Evolutionary conservation across 2,797 vertebrate genomes (phyloP), one percentile per base, ranked within the genome.

Genomic region (Siniperca scherzeri): DNA sequence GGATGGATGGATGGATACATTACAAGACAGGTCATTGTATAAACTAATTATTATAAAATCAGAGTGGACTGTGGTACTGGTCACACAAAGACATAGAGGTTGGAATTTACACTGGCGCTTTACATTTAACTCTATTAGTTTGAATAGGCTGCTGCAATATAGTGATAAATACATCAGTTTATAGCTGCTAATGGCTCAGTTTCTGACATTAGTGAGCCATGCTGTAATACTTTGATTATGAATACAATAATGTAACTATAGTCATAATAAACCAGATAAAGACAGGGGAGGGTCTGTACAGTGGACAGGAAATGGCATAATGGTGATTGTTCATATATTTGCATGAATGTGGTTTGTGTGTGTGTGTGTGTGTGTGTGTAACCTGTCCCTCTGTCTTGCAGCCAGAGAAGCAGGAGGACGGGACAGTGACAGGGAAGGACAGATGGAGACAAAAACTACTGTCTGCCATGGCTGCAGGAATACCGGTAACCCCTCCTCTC

Each of bases 391-490:
- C 85, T 96, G 91, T 96, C 85, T 95, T 94, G 89, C 92, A 97
- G 96, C 94, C 93, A 88, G 91, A 93, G 76, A 96, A 94, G 92
- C 93, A 91, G 92, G 95, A 96, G 92, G 95, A 95, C 42, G 88
- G 93, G 91, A 90, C 91, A 90, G 94, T 94, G 87, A 93, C 93
- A 92, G 94, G 92, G 93, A 96, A 96, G 94, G 95, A 95, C 92
- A 97, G 95, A 95, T 96, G 96, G 96, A 96, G 94, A 92, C 94
- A 95, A 91, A 95, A 93, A 85, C 93, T 97, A 38, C 92, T 96
- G 91, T 96, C 95, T 92, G 93, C 95, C 86, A 93, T 96, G 95
- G 86, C 94, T 92, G 90, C 93, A 92, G 94, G 92, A 86, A 92
- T 88, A 87, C 91, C 93, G 95, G 96, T 96, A 96, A 96, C 93